Percentiles rank a stretch among this genome's conserved stretches.
Conservation (phyloP, 2,113 vertebrate species). For the Sorex araneus region DNA sequence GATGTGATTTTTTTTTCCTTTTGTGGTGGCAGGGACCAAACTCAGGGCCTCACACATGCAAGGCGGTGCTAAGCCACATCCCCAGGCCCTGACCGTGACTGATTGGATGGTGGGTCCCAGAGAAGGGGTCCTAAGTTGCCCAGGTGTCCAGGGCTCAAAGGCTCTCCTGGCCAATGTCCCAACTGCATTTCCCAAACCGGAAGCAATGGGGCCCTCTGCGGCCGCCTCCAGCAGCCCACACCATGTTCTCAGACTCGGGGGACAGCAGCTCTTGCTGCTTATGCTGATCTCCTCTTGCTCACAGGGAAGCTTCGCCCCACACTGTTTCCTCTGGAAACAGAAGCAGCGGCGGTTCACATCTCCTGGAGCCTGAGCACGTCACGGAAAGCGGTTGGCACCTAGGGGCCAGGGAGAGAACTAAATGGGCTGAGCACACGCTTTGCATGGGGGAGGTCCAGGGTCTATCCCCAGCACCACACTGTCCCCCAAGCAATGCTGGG, state of each 20-base stretch:
- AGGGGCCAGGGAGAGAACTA: too few relatives aligned
- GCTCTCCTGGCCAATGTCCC: background rate
- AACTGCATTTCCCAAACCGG: background rate
- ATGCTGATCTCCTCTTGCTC: background rate
- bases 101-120: background rate
- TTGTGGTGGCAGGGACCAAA: too few relatives aligned
- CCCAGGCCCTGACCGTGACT: background rate
- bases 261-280: background rate
- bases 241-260: background rate
- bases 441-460: too few relatives aligned
- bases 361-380: background rate
- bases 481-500: too few relatives aligned
- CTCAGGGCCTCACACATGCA: too few relatives aligned
- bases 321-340: background rate
- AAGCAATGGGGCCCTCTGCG: background rate
- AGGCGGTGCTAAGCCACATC: too few relatives aligned
- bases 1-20: too few relatives aligned
- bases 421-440: too few relatives aligned
- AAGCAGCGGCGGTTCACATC: background rate
- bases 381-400: background rate
- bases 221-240: background rate
- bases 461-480: too few relatives aligned
- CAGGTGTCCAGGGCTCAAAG: background rate
- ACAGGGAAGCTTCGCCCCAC: rapidly evolving
- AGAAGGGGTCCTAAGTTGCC: background rate